Percentiles rank a stretch among this genome's conserved stretches.
Evolutionary conservation across 1,140 invertebrate genomes (phyloP).

Genomic region (Formica exsecta): DNA sequence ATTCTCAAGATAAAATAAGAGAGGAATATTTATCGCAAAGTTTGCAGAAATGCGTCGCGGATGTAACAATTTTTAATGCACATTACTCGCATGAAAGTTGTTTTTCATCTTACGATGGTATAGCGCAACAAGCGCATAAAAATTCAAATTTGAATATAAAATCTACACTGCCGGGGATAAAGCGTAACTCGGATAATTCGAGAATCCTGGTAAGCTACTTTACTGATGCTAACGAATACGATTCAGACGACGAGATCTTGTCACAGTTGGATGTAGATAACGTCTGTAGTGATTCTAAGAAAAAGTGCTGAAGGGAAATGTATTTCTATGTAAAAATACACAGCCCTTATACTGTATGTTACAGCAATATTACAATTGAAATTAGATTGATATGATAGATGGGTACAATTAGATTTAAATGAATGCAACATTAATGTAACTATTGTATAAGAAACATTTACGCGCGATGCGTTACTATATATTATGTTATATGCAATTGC

Average conservation of each 20-base stretch:
- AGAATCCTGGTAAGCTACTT: slow-evolving; percentile 12
- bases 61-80: background rate
- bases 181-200: background rate
- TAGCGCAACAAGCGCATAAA: background rate
- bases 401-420: background rate
- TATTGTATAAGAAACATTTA: background rate
- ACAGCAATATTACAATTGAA: too few species aligned
- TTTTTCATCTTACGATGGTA: background rate
- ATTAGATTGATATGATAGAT: too few species aligned
- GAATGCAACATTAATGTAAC: background rate
- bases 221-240: slow-evolving; percentile 43
- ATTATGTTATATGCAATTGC: background rate
- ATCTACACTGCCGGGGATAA: background rate
- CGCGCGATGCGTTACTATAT: background rate
- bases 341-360: background rate
- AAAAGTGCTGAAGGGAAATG: slow-evolving; percentile 6
- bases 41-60: slow-evolving; percentile 13
- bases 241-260: slow-evolving; percentile 79
- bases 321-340: background rate
- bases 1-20: background rate
- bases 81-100: background rate
- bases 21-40: background rate
- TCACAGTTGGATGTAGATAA: slow-evolving; percentile 78
- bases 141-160: slow-evolving; percentile 1
- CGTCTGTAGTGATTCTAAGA: slow-evolving; percentile 30